Percentiles rank a stretch among this genome's conserved stretches.
Conservation (phyloP, 2,888 invertebrate genomes). For the Anorthoa munda region DNA sequence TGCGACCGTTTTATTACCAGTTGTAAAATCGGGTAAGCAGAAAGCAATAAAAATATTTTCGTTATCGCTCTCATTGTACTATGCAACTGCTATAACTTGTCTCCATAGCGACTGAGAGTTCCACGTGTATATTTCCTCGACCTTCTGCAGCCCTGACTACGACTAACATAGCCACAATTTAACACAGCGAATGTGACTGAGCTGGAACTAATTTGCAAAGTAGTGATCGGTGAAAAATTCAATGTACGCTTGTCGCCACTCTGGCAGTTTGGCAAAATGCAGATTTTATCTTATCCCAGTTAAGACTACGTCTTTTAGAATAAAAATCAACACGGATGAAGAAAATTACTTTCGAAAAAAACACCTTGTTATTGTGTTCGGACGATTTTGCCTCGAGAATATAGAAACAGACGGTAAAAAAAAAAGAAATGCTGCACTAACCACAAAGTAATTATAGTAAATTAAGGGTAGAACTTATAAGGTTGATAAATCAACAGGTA, state of each 20-base stretch:
- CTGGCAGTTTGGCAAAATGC: not conserved
- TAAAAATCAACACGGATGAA: not conserved
- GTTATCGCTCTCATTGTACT: slow-evolving; percentile 68
- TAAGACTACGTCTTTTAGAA: not conserved
- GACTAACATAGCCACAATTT: slow-evolving; percentile 48
- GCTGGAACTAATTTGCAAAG: slow-evolving; percentile 46
- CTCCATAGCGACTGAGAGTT: slow-evolving; percentile 72
- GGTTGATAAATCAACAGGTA: not conserved
- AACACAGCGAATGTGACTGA: slow-evolving; percentile 28
- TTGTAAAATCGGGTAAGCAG: slow-evolving; percentile 66
- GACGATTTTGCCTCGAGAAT: not conserved
- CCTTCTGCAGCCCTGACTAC: slow-evolving; percentile 66
- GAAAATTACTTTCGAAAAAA: not conserved
- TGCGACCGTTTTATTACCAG: slow-evolving; percentile 55
- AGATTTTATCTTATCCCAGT: not conserved
- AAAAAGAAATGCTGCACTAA: not conserved
- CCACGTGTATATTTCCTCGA: slow-evolving; percentile 63
- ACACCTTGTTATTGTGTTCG: not conserved
- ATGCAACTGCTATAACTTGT: slow-evolving; percentile 66
- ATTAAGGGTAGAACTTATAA: not conserved
- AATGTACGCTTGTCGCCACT: not conserved
- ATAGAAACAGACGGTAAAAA: not conserved
- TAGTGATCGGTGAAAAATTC: slow-evolving; percentile 27
- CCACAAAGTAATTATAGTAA: not conserved
- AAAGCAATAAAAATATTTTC: slow-evolving; percentile 70